Evolutionary conservation across 2,888 invertebrate species (phyloP), one percentile per base, ranked within the genome.

Genomic region (Laothoe populi): DNA sequence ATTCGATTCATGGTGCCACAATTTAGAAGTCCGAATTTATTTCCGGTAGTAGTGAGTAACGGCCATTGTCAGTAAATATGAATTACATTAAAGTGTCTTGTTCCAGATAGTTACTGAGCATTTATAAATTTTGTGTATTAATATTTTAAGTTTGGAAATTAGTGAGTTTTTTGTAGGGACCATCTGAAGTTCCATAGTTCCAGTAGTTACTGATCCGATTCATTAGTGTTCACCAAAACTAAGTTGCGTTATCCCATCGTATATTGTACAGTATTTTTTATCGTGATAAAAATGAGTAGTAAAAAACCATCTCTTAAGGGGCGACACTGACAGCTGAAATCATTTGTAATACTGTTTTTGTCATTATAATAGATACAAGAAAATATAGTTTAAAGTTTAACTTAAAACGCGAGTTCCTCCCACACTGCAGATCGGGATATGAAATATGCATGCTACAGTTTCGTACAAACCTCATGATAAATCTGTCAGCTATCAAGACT

Each of bases 361-460:
- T 19, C n/a, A n/a, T n/a, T 8, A 7, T 42, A 1, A 19, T 19
- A 19, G 44, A 44, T 7, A 19, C 7, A 2, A 16, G 19, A 44
- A 44, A 44, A 19, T 19, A 44, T 44, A 10, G 19, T 44, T 7
- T 44, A 19, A 38, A 0, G 53, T 53, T 53, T 19, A 19, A 53
- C 31, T 13, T 53, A 35, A 35, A 53, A 0, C 44, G 16, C 31
- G 11, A 53, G n/a, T 53, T 53, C 53, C 53, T 53, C 53, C 53
- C 53, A 53, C 53, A 44, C 19, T 53, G 53, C 19, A 53, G 19
- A 31, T 49, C 26, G 16, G 49, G 26, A 16, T 53, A 53, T 53
- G 53, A 53, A 53, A 53, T 53, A 53, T 53, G 35, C 35, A 53
- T 53, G 53, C 35, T 53, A 53, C 53, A 53, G 53, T 53, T 53